These are phyloP conservation scores for Lophius piscatorius DNA, from an alignment of 2,113 vertebrate species.

Conservation along the genomic window DNA sequence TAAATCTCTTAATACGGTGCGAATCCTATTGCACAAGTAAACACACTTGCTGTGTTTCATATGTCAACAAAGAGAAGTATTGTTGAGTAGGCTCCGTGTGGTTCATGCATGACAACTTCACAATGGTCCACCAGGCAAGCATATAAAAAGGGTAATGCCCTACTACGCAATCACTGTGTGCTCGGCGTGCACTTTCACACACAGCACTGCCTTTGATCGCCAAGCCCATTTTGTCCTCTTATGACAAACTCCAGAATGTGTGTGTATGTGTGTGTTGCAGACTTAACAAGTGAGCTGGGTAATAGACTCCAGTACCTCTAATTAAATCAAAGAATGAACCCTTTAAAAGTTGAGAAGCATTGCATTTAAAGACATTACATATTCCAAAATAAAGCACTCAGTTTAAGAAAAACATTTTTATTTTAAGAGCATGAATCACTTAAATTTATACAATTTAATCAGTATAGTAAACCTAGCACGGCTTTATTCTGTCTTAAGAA, in stretches of 20 bases:
- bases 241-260: slow-evolving; percentile 12
- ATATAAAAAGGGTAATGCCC: slow-evolving; percentile 55
- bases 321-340: slow-evolving; percentile 10
- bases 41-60: slow-evolving; percentile 45
- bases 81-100: slow-evolving; percentile 34
- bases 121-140: slow-evolving; percentile 39
- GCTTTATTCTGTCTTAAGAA: slow-evolving; percentile 1
- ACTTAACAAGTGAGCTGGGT: not conserved
- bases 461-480: slow-evolving; percentile 1
- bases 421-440: slow-evolving; percentile 43
- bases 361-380: not conserved
- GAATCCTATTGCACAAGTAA: slow-evolving; percentile 25
- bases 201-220: slow-evolving; percentile 65
- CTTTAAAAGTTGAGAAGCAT: not conserved
- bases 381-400: slow-evolving; percentile 18
- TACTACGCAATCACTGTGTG: slow-evolving; percentile 46
- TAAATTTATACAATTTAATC: slow-evolving; percentile 11
- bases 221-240: slow-evolving; percentile 28
- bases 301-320: slow-evolving; percentile 1
- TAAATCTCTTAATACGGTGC: slow-evolving; percentile 54
- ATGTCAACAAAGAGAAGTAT: slow-evolving; percentile 55
- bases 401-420: slow-evolving; percentile 42
- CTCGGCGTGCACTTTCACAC: slow-evolving; percentile 59
- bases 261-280: slow-evolving; percentile 5
- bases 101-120: slow-evolving; percentile 49